phyloP scores from a whole-genome alignment of 64 coral and sea anemone species.

The Acropora yongei region DNA sequence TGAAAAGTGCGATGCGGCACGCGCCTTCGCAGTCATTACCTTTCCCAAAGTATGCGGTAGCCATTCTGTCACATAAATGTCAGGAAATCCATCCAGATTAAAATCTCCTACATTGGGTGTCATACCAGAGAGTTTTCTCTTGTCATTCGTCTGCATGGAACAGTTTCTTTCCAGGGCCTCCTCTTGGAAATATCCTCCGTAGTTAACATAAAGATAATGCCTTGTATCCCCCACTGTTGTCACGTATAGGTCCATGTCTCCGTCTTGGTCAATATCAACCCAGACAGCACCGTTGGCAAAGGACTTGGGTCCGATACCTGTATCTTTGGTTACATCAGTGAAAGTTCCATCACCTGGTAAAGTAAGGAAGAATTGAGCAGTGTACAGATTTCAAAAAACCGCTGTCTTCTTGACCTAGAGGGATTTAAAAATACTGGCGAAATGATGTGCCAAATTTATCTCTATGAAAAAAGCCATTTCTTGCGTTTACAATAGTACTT shows the following conservation, averaged over 20 bases:
- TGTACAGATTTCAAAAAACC: too few relatives aligned
- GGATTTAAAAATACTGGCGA: too few relatives aligned
- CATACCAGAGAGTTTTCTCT: conserved; percentile 88
- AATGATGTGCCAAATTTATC: too few relatives aligned
- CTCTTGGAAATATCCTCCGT: conserved; percentile 73
- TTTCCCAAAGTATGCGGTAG: conserved; percentile 86
- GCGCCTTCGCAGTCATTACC: conserved; percentile 20
- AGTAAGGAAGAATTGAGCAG: background rate
- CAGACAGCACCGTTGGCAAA: conserved; percentile 89
- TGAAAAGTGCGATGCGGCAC: background rate
- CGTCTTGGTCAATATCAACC: conserved; percentile 94
- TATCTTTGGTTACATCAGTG: conserved; percentile 75
- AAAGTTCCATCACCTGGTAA: conserved; percentile 84
- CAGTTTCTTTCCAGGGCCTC: conserved; percentile 86
- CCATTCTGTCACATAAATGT: conserved; percentile 96
- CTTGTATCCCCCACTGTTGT: conserved; percentile 88
- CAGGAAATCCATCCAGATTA: conserved; percentile 79
- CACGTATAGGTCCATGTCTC: conserved; percentile 93
- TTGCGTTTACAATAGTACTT: too few relatives aligned
- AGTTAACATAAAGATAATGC: conserved; percentile 94
- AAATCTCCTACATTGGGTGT: conserved; percentile 94
- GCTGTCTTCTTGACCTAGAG: too few relatives aligned
- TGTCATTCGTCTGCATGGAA: conserved; percentile 77
- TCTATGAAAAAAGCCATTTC: too few relatives aligned
- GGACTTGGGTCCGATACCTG: conserved; percentile 72